A percentile compares a stretch with the other conserved stretches of the same genome.
phyloP scores from a whole-genome alignment of 1,140 invertebrate genomes.

The Drosophila dunni region DNA sequence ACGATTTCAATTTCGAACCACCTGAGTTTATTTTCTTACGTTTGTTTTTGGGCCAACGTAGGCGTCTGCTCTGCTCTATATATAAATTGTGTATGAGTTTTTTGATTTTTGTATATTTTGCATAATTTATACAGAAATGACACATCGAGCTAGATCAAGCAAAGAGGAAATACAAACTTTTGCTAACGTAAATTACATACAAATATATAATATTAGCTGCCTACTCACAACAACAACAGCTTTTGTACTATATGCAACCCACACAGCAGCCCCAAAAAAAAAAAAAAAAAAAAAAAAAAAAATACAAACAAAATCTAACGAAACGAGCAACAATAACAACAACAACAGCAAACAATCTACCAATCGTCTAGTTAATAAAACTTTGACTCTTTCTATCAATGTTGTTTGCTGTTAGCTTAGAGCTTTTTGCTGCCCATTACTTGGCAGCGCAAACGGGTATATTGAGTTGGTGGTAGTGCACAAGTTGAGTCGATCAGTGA shows the following conservation, averaged over 20 bases:
- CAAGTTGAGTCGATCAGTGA: not conserved
- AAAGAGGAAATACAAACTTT: constrained; percentile 19
- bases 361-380: constrained; percentile 43
- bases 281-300: constrained; percentile 17
- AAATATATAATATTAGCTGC: constrained; percentile 21
- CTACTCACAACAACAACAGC: constrained; percentile 22
- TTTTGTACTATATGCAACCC: constrained; percentile 27
- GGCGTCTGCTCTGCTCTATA: constrained; percentile 29
- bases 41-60: not conserved
- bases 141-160: constrained; percentile 26
- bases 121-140: constrained; percentile 36
- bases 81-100: constrained; percentile 9
- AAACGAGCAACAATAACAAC: constrained; percentile 10
- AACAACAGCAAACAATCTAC: constrained; percentile 22
- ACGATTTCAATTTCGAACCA: constrained; percentile 9
- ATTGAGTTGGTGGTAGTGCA: too few species aligned
- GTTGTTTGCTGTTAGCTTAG: constrained; percentile 10
- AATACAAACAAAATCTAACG: constrained; percentile 22
- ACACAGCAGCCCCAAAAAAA: constrained; percentile 37
- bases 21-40: constrained; percentile 13
- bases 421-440: not conserved
- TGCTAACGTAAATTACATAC: constrained; percentile 36
- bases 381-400: constrained; percentile 45
- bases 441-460: too few species aligned
- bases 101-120: constrained; percentile 5